Conservation (phyloP, 1,140 invertebrate species). For the Panulirus ornatus region DNA sequence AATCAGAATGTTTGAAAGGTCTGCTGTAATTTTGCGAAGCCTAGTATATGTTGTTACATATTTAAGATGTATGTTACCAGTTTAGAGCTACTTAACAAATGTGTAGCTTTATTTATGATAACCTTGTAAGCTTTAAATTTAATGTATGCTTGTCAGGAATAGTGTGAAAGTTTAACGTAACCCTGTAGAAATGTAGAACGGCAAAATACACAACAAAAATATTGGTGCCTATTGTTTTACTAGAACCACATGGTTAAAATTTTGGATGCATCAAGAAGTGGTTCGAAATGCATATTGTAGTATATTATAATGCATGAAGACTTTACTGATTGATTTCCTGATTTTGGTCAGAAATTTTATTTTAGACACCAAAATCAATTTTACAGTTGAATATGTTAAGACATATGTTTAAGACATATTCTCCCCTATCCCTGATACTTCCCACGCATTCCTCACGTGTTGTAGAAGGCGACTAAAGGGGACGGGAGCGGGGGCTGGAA, state of each 20-base stretch:
- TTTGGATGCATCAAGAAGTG: too few species aligned
- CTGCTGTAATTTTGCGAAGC: constrained; percentile 49
- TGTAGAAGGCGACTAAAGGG: too few species aligned
- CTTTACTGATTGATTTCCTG: too few species aligned
- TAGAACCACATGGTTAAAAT: neutral
- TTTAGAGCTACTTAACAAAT: constrained; percentile 63
- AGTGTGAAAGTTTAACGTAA: constrained; percentile 67
- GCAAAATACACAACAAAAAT: constrained; percentile 31
- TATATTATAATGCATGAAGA: too few species aligned
- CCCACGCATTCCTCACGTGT: too few species aligned
- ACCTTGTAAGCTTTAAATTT: constrained; percentile 65
- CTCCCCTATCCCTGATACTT: too few species aligned
- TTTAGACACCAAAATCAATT: too few species aligned
- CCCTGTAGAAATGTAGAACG: constrained; percentile 43
- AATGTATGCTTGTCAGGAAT: constrained; percentile 67
- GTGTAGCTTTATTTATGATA: constrained; percentile 66
- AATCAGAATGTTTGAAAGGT: constrained; percentile 41
- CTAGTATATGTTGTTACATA: constrained; percentile 50
- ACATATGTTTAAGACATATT: too few species aligned
- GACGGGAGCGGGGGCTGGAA: too few species aligned
- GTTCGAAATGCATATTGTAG: too few species aligned
- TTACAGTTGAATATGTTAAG: too few species aligned
- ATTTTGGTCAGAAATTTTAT: too few species aligned
- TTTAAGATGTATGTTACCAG: constrained; percentile 63
- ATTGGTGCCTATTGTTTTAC: constrained; percentile 14